Conservation (phyloP, 2,113 vertebrate genomes). For the Xerus inauris region DNA sequence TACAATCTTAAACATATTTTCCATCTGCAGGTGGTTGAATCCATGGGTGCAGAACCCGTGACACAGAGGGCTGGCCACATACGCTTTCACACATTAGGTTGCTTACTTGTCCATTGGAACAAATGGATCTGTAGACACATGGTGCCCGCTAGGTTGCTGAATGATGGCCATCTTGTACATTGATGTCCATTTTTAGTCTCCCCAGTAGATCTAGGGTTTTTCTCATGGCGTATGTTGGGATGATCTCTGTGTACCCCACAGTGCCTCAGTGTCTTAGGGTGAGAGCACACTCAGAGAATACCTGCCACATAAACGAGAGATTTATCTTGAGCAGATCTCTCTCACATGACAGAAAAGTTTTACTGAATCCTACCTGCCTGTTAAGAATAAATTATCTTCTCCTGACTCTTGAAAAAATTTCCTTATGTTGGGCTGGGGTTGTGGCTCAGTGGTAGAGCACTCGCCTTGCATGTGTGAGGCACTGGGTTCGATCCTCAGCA, state of each 20-base stretch:
- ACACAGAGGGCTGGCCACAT: neutral
- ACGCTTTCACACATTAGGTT: neutral
- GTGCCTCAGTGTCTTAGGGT: neutral
- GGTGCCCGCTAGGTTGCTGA: neutral
- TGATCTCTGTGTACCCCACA: neutral
- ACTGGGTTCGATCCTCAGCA: too few species aligned
- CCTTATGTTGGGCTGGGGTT: neutral
- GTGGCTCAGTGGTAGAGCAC: too few species aligned
- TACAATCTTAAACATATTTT: neutral
- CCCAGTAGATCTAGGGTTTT: neutral
- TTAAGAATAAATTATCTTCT: neutral
- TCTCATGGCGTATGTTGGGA: neutral
- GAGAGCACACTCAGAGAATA: neutral
- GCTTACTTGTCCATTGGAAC: neutral
- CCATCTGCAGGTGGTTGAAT: neutral
- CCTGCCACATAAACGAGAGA: neutral
- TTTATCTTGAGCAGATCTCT: neutral
- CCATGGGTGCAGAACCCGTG: neutral
- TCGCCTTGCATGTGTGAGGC: too few species aligned
- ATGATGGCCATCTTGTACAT: neutral
- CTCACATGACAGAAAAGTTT: neutral
- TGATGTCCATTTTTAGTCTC: neutral
- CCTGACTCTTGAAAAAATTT: neutral
- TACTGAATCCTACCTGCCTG: neutral
- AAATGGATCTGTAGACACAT: too few species aligned